These are phyloP conservation scores for Caenorhabditis sulstoni DNA, from an alignment of 2,888 invertebrate species.

Conservation along the genomic window DNA sequence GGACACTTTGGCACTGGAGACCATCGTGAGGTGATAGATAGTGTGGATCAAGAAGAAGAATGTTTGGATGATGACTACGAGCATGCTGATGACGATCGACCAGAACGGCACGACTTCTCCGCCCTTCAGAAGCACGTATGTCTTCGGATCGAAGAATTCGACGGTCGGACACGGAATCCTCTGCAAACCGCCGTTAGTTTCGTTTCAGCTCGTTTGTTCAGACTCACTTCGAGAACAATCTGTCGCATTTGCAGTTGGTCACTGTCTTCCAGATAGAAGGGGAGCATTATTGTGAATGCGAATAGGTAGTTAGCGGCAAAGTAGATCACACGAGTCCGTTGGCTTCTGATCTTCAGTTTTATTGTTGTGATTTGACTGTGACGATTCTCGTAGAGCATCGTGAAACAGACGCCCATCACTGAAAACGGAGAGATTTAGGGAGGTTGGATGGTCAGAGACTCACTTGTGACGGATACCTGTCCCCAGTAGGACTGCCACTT, in stretches of 20 bases:
- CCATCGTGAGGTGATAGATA: conserved; percentile 25
- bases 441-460: too few relatives aligned
- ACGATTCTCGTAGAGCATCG: conserved; percentile 46
- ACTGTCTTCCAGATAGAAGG: conserved; percentile 33
- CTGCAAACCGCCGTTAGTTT: neutral
- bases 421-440: too few relatives aligned
- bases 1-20: conserved; percentile 15
- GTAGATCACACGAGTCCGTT: conserved; percentile 11
- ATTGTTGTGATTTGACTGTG: conserved; percentile 40
- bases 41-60: conserved; percentile 31
- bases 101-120: conserved; percentile 36
- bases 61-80: neutral
- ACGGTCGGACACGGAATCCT: conserved; percentile 45
- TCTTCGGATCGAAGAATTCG: conserved; percentile 34
- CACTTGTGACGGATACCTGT: conserved; percentile 38
- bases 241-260: conserved; percentile 28
- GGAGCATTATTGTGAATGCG: conserved; percentile 8
- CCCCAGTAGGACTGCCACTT: conserved; percentile 29
- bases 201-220: too few relatives aligned
- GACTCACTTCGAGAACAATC: conserved; percentile 17
- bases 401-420: conserved; percentile 34
- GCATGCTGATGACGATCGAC: conserved; percentile 10
- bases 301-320: conserved; percentile 22
- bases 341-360: conserved; percentile 11
- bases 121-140: conserved; percentile 40